These are phyloP conservation scores for Scopus umbretta DNA, from an alignment of 2,113 vertebrate genomes.

Conservation along the genomic window DNA sequence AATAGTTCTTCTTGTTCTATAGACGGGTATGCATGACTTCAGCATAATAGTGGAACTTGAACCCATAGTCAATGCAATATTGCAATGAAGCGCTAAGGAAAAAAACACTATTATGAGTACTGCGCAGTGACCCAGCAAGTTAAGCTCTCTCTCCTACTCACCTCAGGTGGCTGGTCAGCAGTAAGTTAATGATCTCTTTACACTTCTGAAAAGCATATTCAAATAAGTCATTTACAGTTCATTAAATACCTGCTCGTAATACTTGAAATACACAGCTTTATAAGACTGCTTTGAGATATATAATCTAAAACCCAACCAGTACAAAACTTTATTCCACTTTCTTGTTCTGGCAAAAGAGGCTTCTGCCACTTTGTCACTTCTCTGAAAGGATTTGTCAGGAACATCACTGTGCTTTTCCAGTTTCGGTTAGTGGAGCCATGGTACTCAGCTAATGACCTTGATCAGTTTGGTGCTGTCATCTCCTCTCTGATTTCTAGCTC, in stretches of 20 bases:
- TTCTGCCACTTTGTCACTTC: neutral
- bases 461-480: neutral
- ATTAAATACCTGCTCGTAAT: neutral
- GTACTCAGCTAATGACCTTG: neutral
- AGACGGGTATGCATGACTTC: neutral
- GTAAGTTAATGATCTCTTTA: constrained; percentile 30
- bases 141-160: constrained; percentile 24
- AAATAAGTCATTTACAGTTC: constrained; percentile 32
- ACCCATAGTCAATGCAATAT: neutral
- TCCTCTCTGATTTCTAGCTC: neutral
- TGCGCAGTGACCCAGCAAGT: neutral
- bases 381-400: neutral
- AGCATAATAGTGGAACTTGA: neutral
- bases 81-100: neutral
- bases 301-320: neutral
- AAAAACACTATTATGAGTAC: neutral
- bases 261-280: neutral
- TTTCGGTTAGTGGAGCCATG: neutral
- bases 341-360: neutral
- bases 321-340: neutral
- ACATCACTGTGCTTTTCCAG: fast-evolving
- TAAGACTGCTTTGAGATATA: neutral
- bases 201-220: constrained; percentile 14
- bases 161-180: constrained; percentile 33
- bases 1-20: neutral